phyloP scores from a whole-genome alignment of 2,113 vertebrate species.

The Zosterops pallidus region DNA sequence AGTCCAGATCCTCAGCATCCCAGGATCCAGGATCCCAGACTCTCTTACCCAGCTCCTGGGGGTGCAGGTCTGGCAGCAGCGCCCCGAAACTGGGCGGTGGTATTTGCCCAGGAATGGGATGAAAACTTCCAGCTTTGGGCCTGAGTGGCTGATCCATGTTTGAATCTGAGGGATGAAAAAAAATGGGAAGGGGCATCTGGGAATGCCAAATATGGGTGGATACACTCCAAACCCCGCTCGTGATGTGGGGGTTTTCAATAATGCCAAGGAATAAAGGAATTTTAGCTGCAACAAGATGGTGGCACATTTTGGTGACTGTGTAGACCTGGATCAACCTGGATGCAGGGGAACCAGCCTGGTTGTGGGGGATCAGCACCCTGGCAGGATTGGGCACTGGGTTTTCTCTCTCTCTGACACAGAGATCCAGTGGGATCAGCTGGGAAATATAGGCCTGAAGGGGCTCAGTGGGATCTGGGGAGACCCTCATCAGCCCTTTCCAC shows the following conservation, averaged over 20 bases:
- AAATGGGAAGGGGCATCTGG: not conserved
- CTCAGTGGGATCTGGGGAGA: not conserved
- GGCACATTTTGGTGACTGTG: not conserved
- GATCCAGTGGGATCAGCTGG: not conserved
- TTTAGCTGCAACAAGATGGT: not conserved
- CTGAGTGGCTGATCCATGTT: not conserved
- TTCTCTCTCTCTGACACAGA: not conserved
- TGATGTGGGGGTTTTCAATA: not conserved
- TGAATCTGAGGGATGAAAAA: constrained; percentile 2
- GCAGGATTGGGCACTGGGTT: not conserved
- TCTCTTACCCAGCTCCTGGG: constrained; percentile 75
- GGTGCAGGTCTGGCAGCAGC: constrained; percentile 77
- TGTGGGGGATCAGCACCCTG: not conserved
- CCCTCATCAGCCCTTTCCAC: not conserved
- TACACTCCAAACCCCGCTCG: fast-evolving
- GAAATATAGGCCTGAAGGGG: not conserved
- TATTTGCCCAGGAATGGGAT: constrained; percentile 69
- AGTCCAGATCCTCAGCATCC: fast-evolving
- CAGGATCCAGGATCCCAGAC: fast-evolving
- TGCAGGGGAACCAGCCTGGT: not conserved
- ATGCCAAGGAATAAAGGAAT: not conserved
- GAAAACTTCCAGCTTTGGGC: constrained; percentile 55
- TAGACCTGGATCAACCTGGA: too few species aligned
- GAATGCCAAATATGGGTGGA: too few species aligned
- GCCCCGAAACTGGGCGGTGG: constrained; percentile 34